These are phyloP conservation scores for Tapirus terrestris DNA, from an alignment of 2,113 vertebrate species.

Conservation along the genomic window DNA sequence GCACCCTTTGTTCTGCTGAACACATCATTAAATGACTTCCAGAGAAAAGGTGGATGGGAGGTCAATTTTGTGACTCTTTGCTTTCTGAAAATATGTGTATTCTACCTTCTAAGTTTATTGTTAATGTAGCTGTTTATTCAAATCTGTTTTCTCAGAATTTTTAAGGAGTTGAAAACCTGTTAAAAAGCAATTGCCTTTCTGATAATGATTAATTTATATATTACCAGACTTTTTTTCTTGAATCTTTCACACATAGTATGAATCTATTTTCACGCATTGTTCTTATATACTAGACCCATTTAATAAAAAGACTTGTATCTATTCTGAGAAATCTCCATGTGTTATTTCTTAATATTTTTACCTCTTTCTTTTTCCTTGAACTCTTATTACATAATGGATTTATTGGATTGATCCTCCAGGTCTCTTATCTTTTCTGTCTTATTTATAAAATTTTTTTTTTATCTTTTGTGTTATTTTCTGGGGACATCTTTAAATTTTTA, in stretches of 20 bases:
- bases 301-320: not conserved
- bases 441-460: not conserved
- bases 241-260: not conserved
- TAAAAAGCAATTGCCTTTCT: not conserved
- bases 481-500: not conserved
- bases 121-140: not conserved
- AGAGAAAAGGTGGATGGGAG: not conserved
- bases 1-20: not conserved
- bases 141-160: not conserved
- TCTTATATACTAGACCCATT: not conserved
- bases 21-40: not conserved
- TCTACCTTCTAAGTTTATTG: not conserved
- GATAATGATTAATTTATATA: not conserved
- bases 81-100: not conserved
- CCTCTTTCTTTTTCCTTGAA: not conserved
- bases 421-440: not conserved
- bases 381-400: not conserved
- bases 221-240: not conserved
- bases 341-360: not conserved
- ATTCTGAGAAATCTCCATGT: not conserved
- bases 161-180: not conserved
- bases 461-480: not conserved
- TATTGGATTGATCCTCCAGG: not conserved
- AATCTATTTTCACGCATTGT: not conserved
- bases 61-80: not conserved